These are phyloP conservation scores for Corapipo altera DNA, from an alignment of 2,113 vertebrate species.

Conservation along the genomic window DNA sequence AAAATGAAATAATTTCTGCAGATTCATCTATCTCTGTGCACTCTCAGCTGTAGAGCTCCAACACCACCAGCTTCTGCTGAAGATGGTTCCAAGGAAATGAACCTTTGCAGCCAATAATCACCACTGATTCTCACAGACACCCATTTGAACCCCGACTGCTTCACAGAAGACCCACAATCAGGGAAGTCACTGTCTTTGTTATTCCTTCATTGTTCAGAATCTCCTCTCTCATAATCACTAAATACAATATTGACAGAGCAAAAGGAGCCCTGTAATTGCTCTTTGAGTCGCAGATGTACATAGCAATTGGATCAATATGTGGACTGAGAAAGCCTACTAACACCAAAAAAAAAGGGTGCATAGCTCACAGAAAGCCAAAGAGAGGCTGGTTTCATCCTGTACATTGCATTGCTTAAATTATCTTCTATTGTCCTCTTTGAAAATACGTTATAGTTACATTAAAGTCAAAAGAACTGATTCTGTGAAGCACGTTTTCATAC, in stretches of 20 bases:
- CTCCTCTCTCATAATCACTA: not conserved
- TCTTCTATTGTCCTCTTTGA: not conserved
- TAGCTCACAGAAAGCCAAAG: not conserved
- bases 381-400: not conserved
- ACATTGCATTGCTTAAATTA: not conserved
- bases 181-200: not conserved
- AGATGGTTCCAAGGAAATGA: not conserved
- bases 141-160: not conserved
- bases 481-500: not conserved
- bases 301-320: not conserved
- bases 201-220: not conserved
- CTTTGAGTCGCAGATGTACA: not conserved
- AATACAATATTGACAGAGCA: not conserved
- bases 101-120: not conserved
- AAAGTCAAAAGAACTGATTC: not conserved
- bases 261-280: not conserved
- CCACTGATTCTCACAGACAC: not conserved
- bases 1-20: not conserved
- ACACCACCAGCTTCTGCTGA: not conserved
- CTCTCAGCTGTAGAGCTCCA: not conserved
- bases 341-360: not conserved
- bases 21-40: not conserved
- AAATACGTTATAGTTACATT: not conserved
- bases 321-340: not conserved
- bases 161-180: not conserved